Evolutionary conservation across 2,797 vertebrate species (phyloP).

Genomic region (Platyrinchus mystaceus): DNA sequence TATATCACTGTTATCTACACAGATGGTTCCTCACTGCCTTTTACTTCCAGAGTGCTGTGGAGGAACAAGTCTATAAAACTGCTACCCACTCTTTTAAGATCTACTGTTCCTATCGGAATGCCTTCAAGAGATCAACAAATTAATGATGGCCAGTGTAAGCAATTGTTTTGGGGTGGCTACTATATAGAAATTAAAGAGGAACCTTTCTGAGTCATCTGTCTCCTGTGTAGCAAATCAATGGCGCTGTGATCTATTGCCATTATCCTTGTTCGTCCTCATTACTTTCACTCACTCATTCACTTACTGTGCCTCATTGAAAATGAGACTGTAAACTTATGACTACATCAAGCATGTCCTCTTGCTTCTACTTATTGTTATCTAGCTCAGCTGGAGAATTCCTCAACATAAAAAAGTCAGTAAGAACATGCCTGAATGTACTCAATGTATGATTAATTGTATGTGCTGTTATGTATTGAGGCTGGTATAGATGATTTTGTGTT

Average conservation of each 20-base stretch:
- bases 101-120: not conserved
- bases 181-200: slow-evolving; percentile 31
- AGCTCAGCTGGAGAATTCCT: not conserved
- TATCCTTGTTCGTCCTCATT: slow-evolving; percentile 36
- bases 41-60: slow-evolving; percentile 2
- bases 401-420: not conserved
- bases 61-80: slow-evolving; percentile 22
- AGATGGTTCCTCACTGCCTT: slow-evolving; percentile 20
- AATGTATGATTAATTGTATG: not conserved
- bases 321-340: slow-evolving; percentile 1
- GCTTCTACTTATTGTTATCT: not conserved
- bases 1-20: not conserved
- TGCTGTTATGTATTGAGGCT: not conserved
- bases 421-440: not conserved
- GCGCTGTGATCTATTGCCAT: slow-evolving; percentile 27
- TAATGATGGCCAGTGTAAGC: slow-evolving; percentile 3
- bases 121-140: slow-evolving; percentile 35
- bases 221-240: slow-evolving; percentile 35
- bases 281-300: slow-evolving; percentile 8
- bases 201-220: slow-evolving; percentile 15
- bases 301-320: slow-evolving; percentile 23
- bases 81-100: slow-evolving; percentile 19
- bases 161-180: slow-evolving; percentile 26
- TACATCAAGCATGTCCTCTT: not conserved
- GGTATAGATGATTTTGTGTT: not conserved